A percentile compares a stretch with the other conserved stretches of the same genome.
phyloP scores from a whole-genome alignment of 2,888 invertebrate genomes.

The Athalia circularis region DNA sequence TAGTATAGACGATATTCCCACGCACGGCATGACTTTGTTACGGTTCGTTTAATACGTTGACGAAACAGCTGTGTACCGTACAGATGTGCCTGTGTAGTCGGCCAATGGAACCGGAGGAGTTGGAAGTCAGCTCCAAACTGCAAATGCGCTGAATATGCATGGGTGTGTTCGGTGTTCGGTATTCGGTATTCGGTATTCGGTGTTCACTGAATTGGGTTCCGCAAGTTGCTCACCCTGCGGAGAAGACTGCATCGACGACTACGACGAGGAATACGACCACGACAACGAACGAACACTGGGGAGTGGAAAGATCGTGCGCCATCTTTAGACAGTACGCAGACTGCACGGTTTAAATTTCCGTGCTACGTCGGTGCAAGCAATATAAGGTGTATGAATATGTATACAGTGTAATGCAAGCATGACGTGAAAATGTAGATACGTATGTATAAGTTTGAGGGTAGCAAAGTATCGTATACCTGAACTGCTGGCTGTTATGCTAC shows the following conservation, averaged over 20 bases:
- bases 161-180: constrained; percentile 54
- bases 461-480: not conserved
- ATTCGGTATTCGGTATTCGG: not conserved
- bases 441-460: too few relatives aligned
- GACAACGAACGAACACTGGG: constrained; percentile 6
- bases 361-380: constrained; percentile 4
- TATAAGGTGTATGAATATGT: constrained; percentile 28
- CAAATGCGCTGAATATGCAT: constrained; percentile 71
- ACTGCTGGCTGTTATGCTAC: not conserved
- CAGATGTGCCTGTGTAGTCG: not conserved
- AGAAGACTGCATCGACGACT: constrained; percentile 31
- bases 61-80: constrained; percentile 1
- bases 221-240: constrained; percentile 38
- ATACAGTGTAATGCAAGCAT: constrained; percentile 20
- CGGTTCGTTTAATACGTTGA: constrained; percentile 12
- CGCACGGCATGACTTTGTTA: constrained; percentile 22
- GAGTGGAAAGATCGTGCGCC: too few relatives aligned
- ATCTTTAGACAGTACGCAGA: too few relatives aligned
- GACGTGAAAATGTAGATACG: not conserved
- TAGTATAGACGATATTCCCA: constrained; percentile 8
- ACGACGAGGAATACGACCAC: constrained; percentile 17
- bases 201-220: constrained; percentile 69
- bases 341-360: too few relatives aligned
- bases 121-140: constrained; percentile 54
- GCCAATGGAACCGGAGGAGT: constrained; percentile 48